Percentiles rank a stretch among this genome's conserved stretches.
Conservation (phyloP, 2,888 invertebrate genomes). For the Xiphydria camelus region DNA sequence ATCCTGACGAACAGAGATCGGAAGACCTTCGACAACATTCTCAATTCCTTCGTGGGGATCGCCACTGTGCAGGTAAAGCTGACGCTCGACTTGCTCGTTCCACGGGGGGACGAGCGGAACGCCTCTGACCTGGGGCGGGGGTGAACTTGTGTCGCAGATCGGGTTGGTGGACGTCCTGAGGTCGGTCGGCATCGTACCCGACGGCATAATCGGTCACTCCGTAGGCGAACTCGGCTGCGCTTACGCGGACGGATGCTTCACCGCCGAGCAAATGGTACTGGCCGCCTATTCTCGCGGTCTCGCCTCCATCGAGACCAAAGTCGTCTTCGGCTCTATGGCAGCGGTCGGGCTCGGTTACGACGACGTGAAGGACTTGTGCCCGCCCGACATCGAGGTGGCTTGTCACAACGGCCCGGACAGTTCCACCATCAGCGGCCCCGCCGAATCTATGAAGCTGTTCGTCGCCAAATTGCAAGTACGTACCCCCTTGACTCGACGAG, state of each 20-base stretch:
- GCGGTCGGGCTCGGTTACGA: conserved; percentile 74
- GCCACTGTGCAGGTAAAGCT: conserved; percentile 68
- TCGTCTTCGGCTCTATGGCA: conserved; percentile 84
- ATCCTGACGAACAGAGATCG: conserved; percentile 66
- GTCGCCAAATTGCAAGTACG: conserved; percentile 63
- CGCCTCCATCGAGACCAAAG: conserved; percentile 72
- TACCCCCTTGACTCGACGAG: too few species aligned
- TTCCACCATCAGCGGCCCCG: conserved; percentile 88
- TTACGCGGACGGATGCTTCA: conserved; percentile 91
- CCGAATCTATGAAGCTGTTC: conserved; percentile 68
- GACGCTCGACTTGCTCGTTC: too few species aligned
- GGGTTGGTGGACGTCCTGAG: conserved; percentile 68
- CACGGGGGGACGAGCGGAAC: too few species aligned
- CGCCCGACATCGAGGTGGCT: conserved; percentile 79
- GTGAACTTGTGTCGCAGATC: conserved; percentile 56
- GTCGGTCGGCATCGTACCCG: conserved; percentile 66
- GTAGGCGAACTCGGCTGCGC: conserved; percentile 95
- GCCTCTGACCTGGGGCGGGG: too few species aligned
- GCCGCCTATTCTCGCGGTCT: conserved; percentile 82
- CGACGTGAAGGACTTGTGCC: conserved; percentile 68
- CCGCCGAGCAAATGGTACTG: conserved; percentile 83
- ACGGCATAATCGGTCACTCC: conserved; percentile 84
- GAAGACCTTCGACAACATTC: conserved; percentile 66
- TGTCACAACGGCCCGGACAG: conserved; percentile 87
- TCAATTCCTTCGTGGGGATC: conserved; percentile 74